Conservation (phyloP, 2,888 invertebrate species). For the Marronus borbonicus region DNA sequence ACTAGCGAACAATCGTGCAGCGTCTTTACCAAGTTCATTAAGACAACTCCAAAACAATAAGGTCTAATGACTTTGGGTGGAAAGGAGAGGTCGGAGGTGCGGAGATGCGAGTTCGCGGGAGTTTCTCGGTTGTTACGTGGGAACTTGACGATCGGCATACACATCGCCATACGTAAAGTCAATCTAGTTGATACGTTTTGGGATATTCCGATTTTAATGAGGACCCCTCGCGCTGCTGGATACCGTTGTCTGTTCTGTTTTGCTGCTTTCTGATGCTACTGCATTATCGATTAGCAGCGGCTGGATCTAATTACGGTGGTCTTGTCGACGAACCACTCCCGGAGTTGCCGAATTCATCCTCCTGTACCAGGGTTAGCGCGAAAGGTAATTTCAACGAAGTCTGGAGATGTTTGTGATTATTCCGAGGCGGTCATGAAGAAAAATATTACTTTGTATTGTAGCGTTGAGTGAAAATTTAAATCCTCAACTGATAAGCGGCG, state of each 20-base stretch:
- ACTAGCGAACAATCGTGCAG: neutral
- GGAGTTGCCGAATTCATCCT: neutral
- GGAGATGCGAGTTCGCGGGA: neutral
- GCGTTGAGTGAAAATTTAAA: too few relatives aligned
- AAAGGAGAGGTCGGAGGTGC: neutral
- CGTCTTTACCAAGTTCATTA: constrained; percentile 26
- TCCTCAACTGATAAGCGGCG: too few relatives aligned
- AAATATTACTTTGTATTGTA: too few relatives aligned
- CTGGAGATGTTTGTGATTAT: too few relatives aligned
- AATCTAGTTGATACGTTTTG: constrained; percentile 13
- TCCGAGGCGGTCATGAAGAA: too few relatives aligned
- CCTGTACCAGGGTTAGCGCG: neutral
- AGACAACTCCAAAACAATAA: constrained; percentile 28
- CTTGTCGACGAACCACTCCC: neutral
- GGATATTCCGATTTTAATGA: constrained; percentile 34
- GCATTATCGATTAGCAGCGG: constrained; percentile 33
- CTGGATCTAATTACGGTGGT: constrained; percentile 29
- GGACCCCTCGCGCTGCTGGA: neutral
- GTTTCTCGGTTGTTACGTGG: neutral
- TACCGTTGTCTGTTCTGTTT: neutral
- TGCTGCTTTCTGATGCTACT: neutral
- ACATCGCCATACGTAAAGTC: neutral
- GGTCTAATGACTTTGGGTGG: constrained; percentile 29
- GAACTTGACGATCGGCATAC: neutral
- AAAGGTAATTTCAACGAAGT: too few relatives aligned